A percentile compares a stretch with the other conserved stretches of the same genome.
Evolutionary conservation across 2,113 vertebrate species (phyloP).

Genomic region (Myodes glareolus): DNA sequence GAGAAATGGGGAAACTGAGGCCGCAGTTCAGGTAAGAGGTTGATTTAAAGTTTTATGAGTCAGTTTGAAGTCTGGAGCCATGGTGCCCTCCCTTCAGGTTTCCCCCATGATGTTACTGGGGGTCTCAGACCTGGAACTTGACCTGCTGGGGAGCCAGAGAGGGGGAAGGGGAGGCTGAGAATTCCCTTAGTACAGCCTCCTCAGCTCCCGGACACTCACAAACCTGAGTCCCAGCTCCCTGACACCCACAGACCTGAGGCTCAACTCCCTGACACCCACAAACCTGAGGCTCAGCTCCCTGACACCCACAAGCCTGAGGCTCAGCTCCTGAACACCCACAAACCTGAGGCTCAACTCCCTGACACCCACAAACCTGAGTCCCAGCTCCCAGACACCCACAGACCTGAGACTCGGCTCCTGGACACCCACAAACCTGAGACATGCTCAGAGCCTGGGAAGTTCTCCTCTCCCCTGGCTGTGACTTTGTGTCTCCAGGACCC

Average conservation of each 20-base stretch:
- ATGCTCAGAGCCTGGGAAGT: neutral
- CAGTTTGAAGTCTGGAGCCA: neutral
- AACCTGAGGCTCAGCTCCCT: no score
- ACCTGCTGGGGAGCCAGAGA: neutral
- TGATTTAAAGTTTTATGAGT: neutral
- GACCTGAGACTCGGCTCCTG: no score
- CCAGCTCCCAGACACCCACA: no score
- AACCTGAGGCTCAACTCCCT: no score
- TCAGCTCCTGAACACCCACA: fast-evolving
- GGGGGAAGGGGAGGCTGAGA: neutral
- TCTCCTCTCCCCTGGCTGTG: neutral
- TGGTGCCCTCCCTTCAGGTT: neutral
- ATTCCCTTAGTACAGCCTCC: neutral
- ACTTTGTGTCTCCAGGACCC: neutral
- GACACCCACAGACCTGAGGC: no score
- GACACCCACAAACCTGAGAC: no score
- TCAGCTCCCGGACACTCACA: no score
- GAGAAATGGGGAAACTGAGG: slow-evolving; percentile 21
- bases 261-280: no score
- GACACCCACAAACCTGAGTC: no score
- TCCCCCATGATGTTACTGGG: neutral
- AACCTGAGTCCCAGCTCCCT: no score
- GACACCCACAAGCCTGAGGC: neutral
- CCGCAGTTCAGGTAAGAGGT: neutral
- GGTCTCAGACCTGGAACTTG: neutral